Base-by-base conservation (phyloP, 2,888 invertebrate genomes). In the Cryptocephalus primarius region DNA sequence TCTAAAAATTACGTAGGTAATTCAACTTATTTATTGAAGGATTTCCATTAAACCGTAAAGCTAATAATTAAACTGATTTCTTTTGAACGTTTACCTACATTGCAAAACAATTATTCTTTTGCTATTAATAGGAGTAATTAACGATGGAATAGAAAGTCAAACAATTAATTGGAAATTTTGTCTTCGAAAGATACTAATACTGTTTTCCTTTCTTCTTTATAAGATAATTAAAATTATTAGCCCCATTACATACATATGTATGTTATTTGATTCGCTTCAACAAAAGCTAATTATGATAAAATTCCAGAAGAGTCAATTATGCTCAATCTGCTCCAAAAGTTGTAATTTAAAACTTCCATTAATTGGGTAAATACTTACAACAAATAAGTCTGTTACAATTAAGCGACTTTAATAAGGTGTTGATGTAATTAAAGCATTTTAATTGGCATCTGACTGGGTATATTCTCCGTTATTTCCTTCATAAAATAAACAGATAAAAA, bases 151-250 rank as follows among this genome's bases (percentile, higher is more conserved):
- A 50, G 55, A 55, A 53, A 55, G 55, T 53, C 45, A 55, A 55
- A 51, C 50, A 55, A 55, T 55, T 55, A 55, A 42, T 51, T 49
- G 40, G 53, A 55, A 54, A 51, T 43, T 42, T 36, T 40, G 22
- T 6, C 22, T 22, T 22, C 22, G 22, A 22, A 22, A 22, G 22
- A 22, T 22, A 22, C 22, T 6, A 22, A 22, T 22, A 22, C 22
- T 22, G 6, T 22, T 4, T 22, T 6, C 3, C 6, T 22, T 22
- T 22, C 6, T 22, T 22, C 6, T 22, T 22, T 22, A 22, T 6
- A 6, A 22, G 22, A 22, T 22, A 22, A 2, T 22, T 22, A 22
- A 22, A 22, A 22, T 22, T 22, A 22, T 6, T 22, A 22, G 2
- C 2, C 22, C 22, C 22, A 22, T 6, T 22, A 22, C 6, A 6